Evolutionary conservation across 2,888 invertebrate genomes (phyloP), one percentile per base, ranked within the genome.

Genomic region (Xylota segnis): DNA sequence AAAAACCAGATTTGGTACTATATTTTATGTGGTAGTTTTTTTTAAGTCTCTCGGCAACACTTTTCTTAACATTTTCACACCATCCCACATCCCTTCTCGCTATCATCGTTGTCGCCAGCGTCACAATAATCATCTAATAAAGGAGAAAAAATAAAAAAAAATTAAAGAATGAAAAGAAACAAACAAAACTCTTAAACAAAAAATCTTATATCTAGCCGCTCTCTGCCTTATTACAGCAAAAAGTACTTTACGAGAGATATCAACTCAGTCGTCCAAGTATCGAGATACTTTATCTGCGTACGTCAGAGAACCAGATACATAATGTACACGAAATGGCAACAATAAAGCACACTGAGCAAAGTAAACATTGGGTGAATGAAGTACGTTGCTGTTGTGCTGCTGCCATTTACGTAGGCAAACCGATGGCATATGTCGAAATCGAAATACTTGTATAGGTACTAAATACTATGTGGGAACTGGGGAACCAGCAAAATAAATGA

Each of bases 321-420:
- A 45, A n/a, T 45, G 16, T 65, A 65, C 47, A 16, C 9, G 29
- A 45, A 63, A 63, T 45, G 45, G 45, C 63, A 63, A 63, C 45
- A 63, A 63, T 63, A 63, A 63, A 63, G 63, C 43, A 63, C 63
- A 63, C 63, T 16, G 65, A 47, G 18, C 10, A 65, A 65, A 50
- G 47, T 65, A 65, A 65, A 50, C 65, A 65, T 34, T 65, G 32
- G 16, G 47, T 47, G 47, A 47, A 65, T 47, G 47, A 65, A 65
- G 65, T 56, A 54, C n/a, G 5, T 29, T 32, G 54, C 29, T 56
- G 56, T 40, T 45, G 43, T 14, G 27, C 65, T 14, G 27, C 65
- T 65, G 47, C 47, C 47, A 45, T 65, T 65, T 47, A 65, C 56
- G 34, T 56, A 34, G 56, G 32, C 56, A 59, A 59, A 23, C 23